Percentiles rank a stretch among this genome's conserved stretches.
Evolutionary conservation across 2,113 vertebrate species (phyloP).

Genomic region (Oryzias javanicus): DNA sequence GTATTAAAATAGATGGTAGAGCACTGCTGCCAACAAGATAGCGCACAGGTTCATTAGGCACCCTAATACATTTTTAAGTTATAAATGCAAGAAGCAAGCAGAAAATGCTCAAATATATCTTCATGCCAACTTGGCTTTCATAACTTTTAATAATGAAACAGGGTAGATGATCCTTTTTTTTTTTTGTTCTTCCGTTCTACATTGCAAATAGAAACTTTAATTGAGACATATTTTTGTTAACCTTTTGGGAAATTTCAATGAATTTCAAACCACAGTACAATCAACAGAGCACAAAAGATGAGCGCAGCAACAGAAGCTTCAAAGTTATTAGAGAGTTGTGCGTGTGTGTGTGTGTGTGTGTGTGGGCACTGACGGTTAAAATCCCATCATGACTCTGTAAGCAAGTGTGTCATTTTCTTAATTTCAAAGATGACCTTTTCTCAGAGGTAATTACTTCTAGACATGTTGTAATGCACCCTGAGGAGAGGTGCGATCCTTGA

Average conservation of each 20-base stretch:
- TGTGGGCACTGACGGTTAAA: neutral
- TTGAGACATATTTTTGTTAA: conserved; percentile 26
- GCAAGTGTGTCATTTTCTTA: neutral
- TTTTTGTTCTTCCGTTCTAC: conserved; percentile 13
- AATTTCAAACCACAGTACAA: conserved; percentile 16
- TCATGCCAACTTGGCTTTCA: neutral
- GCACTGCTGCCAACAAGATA: conserved; percentile 30
- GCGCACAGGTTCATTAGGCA: conserved; percentile 54
- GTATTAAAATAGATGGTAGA: conserved; percentile 43
- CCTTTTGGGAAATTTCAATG: conserved; percentile 11
- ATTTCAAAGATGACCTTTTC: conserved; percentile 2
- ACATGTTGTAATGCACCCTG: neutral
- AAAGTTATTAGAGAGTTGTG: neutral
- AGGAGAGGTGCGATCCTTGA: neutral
- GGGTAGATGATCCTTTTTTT: conserved; percentile 28
- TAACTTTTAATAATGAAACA: conserved; percentile 40
- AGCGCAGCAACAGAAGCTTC: neutral
- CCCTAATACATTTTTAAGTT: conserved; percentile 46
- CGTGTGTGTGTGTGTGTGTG: too few species aligned
- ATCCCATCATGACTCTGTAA: neutral
- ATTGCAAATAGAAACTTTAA: conserved; percentile 26
- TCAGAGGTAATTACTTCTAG: neutral
- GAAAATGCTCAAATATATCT: conserved; percentile 17
- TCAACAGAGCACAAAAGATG: neutral
- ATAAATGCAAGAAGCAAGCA: conserved; percentile 23